Evolutionary conservation across 2,113 vertebrate genomes (phyloP).

Genomic region (Turdus rufiventris): DNA sequence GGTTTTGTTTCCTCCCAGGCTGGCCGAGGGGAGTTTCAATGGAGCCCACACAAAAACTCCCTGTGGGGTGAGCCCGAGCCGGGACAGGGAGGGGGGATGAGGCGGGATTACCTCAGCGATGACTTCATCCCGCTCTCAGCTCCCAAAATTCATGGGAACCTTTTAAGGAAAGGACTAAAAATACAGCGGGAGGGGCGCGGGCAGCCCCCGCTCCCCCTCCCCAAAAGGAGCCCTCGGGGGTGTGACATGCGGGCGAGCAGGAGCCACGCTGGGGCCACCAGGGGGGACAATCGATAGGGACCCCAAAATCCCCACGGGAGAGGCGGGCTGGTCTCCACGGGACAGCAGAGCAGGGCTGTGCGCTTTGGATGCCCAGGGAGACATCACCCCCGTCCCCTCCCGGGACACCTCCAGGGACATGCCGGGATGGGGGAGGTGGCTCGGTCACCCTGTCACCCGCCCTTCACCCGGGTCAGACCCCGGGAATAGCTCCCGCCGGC

Average conservation of each 20-base stretch:
- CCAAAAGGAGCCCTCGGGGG: background rate
- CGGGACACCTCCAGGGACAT: rapidly evolving
- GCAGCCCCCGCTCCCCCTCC: background rate
- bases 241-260: no score
- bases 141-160: constrained; percentile 22
- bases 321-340: no score
- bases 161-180: constrained; percentile 43
- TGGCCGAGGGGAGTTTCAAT: background rate
- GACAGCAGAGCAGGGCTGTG: background rate
- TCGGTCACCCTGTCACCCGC: background rate
- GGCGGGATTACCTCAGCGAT: constrained; percentile 32
- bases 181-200: background rate
- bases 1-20: constrained; percentile 39
- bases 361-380: no score
- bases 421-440: rapidly evolving
- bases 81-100: background rate
- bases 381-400: background rate
- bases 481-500: background rate
- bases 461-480: background rate
- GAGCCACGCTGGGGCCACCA: no score
- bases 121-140: constrained; percentile 25
- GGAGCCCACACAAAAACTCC: constrained; percentile 35
- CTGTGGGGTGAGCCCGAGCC: background rate
- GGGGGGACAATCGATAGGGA: background rate
- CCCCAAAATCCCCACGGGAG: background rate